These are phyloP conservation scores for Drosophila acutilabella DNA, from an alignment of 2,888 invertebrate species.

Conservation along the genomic window DNA sequence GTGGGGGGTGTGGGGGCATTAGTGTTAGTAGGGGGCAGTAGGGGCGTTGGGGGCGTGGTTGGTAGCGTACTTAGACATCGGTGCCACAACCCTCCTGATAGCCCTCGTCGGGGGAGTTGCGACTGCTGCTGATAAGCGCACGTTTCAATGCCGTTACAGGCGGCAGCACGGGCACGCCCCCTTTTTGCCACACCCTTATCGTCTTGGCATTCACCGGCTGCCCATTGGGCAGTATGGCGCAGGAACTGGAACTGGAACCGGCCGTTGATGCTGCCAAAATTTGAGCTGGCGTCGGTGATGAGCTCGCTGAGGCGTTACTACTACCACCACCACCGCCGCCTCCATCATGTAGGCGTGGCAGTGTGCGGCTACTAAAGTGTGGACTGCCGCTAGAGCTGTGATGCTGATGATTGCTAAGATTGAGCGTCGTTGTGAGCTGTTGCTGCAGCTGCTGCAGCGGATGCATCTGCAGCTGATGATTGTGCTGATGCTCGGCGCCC, in stretches of 20 bases:
- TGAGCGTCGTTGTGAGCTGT: conserved; percentile 68
- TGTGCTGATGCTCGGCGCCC: conserved; percentile 84
- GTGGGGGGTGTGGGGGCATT: conserved; percentile 7
- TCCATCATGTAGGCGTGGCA: conserved; percentile 73
- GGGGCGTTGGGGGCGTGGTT: not conserved
- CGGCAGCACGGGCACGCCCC: conserved; percentile 92
- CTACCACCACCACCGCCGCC: conserved; percentile 47
- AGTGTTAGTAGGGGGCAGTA: not conserved
- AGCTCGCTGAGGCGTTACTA: conserved; percentile 51
- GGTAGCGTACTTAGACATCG: conserved; percentile 89
- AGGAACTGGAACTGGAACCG: conserved; percentile 69
- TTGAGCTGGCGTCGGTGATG: conserved; percentile 62
- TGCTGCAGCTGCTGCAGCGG: conserved; percentile 86
- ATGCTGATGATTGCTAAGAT: conserved; percentile 42
- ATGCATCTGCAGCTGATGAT: conserved; percentile 83
- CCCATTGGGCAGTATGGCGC: conserved; percentile 82
- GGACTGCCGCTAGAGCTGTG: conserved; percentile 71
- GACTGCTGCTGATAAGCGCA: conserved; percentile 92
- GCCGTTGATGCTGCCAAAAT: conserved; percentile 18
- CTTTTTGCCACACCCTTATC: conserved; percentile 94
- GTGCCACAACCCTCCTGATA: conserved; percentile 97
- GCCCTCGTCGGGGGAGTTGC: conserved; percentile 95
- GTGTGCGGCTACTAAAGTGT: conserved; percentile 77
- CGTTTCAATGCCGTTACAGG: conserved; percentile 94
- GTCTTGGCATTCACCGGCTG: conserved; percentile 90